Conservation (phyloP, 2,797 vertebrate genomes). For the Antrozous pallidus region DNA sequence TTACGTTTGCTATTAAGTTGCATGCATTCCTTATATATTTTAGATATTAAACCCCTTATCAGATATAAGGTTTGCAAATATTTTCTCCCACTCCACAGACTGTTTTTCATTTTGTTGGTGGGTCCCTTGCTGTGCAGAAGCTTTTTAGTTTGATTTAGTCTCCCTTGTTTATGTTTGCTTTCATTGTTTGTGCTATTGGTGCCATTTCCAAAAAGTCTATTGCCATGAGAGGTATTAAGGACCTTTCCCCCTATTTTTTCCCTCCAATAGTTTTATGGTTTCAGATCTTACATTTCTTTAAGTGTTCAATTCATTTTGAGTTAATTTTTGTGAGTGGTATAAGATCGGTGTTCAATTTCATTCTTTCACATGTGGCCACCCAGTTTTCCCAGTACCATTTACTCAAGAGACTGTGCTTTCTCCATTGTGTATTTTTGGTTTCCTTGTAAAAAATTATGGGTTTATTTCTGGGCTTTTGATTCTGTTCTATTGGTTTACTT, state of each 20-base stretch:
- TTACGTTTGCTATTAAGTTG: not conserved
- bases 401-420: not conserved
- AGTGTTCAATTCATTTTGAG: not conserved
- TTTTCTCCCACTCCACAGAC: not conserved
- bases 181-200: not conserved
- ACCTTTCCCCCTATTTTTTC: not conserved
- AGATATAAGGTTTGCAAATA: not conserved
- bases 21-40: not conserved
- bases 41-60: not conserved
- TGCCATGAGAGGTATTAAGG: not conserved
- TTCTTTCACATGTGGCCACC: not conserved
- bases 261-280: not conserved
- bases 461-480: not conserved
- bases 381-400: not conserved
- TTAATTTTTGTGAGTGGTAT: not conserved
- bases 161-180: not conserved
- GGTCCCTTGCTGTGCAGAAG: not conserved
- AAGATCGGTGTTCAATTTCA: not conserved
- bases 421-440: not conserved
- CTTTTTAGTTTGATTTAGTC: not conserved
- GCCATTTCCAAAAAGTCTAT: not conserved
- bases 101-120: not conserved
- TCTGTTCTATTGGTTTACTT: not conserved
- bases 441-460: not conserved
- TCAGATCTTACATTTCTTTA: not conserved